Evolutionary conservation across 1,140 invertebrate genomes (phyloP).

Genomic region (Zaprionus tsacasi): DNA sequence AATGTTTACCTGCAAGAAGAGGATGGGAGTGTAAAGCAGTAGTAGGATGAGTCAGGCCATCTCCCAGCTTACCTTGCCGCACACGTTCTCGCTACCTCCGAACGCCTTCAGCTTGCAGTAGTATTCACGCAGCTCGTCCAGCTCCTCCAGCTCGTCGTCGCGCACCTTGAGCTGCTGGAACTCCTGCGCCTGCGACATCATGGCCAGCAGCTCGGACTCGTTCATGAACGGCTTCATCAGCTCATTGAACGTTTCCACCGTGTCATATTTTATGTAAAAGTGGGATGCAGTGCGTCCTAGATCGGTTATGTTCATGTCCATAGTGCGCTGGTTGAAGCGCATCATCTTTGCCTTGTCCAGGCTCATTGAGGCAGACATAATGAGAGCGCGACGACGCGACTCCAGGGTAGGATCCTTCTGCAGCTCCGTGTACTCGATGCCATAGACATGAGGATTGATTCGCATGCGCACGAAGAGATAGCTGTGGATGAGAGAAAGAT

Average conservation of each 20-base stretch:
- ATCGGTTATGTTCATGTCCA: constrained; percentile 93
- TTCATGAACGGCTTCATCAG: constrained; percentile 92
- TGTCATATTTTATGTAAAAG: constrained; percentile 99
- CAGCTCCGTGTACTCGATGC: constrained; percentile 89
- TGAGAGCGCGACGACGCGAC: constrained; percentile 89
- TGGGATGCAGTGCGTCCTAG: constrained; percentile 98
- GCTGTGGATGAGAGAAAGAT: neutral
- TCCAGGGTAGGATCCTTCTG: constrained; percentile 92
- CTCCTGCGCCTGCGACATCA: constrained; percentile 96
- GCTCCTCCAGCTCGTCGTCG: constrained; percentile 96
- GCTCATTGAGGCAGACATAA: constrained; percentile 91
- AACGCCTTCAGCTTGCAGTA: constrained; percentile 91
- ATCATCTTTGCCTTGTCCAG: constrained; percentile 98
- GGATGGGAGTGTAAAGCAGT: neutral
- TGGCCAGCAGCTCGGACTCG: constrained; percentile 93
- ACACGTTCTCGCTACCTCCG: constrained; percentile 94
- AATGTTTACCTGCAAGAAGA: constrained; percentile 88
- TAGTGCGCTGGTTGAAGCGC: constrained; percentile 93
- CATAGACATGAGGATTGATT: constrained; percentile 96
- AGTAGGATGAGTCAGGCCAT: too few species aligned
- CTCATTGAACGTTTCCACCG: constrained; percentile 96
- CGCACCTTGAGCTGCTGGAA: constrained; percentile 98
- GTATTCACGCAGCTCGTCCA: constrained; percentile 90
- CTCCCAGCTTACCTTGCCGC: constrained; percentile 92
- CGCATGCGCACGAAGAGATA: constrained; percentile 98